These are phyloP conservation scores for Phytoseiulus persimilis DNA, from an alignment of 2,888 invertebrate species.

Conservation along the genomic window DNA sequence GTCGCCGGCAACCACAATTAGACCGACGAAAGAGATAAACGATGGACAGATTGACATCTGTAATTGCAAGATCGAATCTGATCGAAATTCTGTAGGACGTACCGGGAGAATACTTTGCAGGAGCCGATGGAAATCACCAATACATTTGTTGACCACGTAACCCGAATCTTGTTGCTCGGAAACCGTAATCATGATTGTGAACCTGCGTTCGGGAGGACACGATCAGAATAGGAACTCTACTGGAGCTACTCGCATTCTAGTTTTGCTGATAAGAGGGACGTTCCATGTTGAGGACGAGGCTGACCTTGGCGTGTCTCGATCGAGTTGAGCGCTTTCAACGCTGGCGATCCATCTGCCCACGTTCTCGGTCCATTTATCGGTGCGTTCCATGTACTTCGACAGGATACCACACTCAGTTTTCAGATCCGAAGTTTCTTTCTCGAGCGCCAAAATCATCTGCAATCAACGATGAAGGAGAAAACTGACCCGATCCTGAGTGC, in stretches of 20 bases:
- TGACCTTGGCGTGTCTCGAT: slow-evolving; percentile 17
- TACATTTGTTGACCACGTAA: slow-evolving; percentile 52
- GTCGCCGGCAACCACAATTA: slow-evolving; percentile 37
- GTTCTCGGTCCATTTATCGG: slow-evolving; percentile 82
- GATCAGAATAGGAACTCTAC: neutral
- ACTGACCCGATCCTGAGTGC: neutral
- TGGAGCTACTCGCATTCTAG: no score
- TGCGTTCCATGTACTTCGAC: slow-evolving; percentile 73
- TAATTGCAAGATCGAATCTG: neutral
- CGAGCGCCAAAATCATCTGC: slow-evolving; percentile 63
- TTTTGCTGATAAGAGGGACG: no score
- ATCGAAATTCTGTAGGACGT: neutral
- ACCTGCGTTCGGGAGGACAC: neutral
- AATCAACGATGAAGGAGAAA: slow-evolving; percentile 23
- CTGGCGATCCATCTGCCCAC: slow-evolving; percentile 77
- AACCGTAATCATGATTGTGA: slow-evolving; percentile 13
- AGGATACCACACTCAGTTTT: slow-evolving; percentile 69
- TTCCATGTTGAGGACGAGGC: no score
- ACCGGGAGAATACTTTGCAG: slow-evolving; percentile 64
- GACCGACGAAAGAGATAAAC: neutral
- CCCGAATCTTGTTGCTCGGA: slow-evolving; percentile 45
- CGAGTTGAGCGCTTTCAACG: slow-evolving; percentile 71
- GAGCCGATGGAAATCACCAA: slow-evolving; percentile 64
- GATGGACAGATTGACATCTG: neutral
- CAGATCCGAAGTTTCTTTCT: slow-evolving; percentile 73